A percentile compares a stretch with the other conserved stretches of the same genome.
These are phyloP conservation scores for Drosophila bocqueti DNA, from an alignment of 1,140 invertebrate species.

Conservation along the genomic window DNA sequence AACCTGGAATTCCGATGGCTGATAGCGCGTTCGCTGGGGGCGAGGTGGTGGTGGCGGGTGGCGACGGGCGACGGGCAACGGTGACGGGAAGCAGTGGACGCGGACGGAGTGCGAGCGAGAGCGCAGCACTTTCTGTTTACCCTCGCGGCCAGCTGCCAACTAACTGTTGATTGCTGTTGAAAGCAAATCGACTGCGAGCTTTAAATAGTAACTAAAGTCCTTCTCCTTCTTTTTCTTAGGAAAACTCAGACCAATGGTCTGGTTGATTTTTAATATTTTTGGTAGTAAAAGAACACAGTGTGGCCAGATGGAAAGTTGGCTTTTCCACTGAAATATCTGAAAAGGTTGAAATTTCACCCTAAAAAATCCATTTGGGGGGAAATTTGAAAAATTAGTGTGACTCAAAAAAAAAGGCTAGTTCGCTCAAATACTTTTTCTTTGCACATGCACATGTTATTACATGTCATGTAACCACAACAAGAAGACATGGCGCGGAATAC, in stretches of 20 bases:
- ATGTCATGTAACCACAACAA: too few species aligned
- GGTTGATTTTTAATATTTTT: not conserved
- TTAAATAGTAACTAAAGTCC: not conserved
- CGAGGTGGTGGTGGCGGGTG: not conserved
- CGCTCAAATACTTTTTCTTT: too few species aligned
- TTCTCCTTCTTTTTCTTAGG: not conserved
- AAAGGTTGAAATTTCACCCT: too few species aligned
- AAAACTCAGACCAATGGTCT: not conserved
- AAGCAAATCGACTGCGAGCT: not conserved
- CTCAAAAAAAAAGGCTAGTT: too few species aligned
- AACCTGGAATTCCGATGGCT: slow-evolving; percentile 9
- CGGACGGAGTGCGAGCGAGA: slow-evolving; percentile 9
- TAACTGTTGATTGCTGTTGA: slow-evolving; percentile 17
- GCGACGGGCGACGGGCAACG: not conserved
- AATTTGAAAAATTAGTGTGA: too few species aligned
- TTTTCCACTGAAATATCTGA: not conserved
- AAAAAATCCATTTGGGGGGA: too few species aligned
- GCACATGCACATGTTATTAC: too few species aligned
- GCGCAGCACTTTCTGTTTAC: slow-evolving; percentile 31
- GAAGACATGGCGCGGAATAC: too few species aligned
- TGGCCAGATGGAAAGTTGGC: not conserved
- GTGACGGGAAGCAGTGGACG: not conserved
- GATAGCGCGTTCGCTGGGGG: not conserved
- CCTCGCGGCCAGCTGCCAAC: slow-evolving; percentile 26
- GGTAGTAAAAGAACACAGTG: not conserved